Conservation (phyloP, 2,888 invertebrate species). For the Spilarctia lutea region DNA sequence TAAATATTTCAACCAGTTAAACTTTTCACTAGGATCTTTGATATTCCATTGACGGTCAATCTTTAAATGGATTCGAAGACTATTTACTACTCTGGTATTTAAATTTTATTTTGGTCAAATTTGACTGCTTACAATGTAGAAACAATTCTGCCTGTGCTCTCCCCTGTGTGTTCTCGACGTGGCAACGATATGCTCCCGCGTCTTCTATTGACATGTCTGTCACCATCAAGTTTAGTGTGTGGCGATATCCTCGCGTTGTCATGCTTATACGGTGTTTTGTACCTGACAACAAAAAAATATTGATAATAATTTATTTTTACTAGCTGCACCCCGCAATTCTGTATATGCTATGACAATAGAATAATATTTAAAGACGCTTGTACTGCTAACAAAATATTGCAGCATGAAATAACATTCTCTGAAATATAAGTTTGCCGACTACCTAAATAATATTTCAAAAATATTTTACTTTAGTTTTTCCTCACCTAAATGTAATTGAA, state of each 20-base stretch:
- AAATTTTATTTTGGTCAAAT: background rate
- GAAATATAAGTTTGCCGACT: background rate
- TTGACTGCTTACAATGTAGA: constrained; percentile 87
- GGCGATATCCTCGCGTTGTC: constrained; percentile 84
- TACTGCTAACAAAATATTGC: too few relatives aligned
- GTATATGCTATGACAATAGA: too few relatives aligned
- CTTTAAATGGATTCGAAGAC: too few relatives aligned
- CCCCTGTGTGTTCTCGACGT: constrained; percentile 89
- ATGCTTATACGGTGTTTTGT: constrained; percentile 71
- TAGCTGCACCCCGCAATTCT: background rate
- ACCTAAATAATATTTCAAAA: background rate
- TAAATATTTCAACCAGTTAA: too few relatives aligned
- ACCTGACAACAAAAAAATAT: constrained; percentile 52
- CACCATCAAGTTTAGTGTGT: constrained; percentile 88
- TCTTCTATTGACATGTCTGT: constrained; percentile 85
- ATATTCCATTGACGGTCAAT: too few relatives aligned
- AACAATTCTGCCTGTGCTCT: constrained; percentile 89
- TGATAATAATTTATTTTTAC: background rate
- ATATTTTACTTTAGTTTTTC: background rate
- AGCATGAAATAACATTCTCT: too few relatives aligned
- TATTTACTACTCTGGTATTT: background rate
- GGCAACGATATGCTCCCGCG: constrained; percentile 89
- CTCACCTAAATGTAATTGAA: background rate
- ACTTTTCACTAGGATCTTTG: background rate
- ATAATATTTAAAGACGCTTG: too few relatives aligned